Base-by-base conservation (phyloP, 2,797 vertebrate species). In the Peromyscus attwateri region DNA sequence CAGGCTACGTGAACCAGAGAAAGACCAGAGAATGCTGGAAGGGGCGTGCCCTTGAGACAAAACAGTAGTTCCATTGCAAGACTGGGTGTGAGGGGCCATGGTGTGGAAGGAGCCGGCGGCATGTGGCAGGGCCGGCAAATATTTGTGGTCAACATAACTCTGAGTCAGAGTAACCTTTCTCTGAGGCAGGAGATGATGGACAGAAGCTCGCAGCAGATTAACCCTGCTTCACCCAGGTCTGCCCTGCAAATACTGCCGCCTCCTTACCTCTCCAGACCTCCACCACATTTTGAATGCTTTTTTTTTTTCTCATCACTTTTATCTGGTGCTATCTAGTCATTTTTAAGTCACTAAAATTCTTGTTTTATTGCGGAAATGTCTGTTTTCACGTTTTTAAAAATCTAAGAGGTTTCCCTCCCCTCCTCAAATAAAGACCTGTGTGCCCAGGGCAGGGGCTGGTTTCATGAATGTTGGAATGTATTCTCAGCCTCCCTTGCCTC, bases 171-270 rank as follows among this genome's bases (percentile, higher is more conserved):
- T 43, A 43, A 55, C 89, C 21, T 0, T 64, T 23, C 49, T 55
- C 13, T 27, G 29, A 64, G 12, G 19, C 70, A 77, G 62, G 62
- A 75, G 31, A 52, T 11, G 23, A 1, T 29, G 37, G 8, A 11
- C 14, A n/a, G 70, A 19, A 49, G 25, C 43, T 34, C 66, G 37
- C 14, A 40, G 57, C 14, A 40, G 57, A 70, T 31, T 4, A 40
- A 12, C 55, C 64, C 60, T 7, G 6, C 25, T 55, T 71, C 49
- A 34, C 46, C 34, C 55, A 13, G 43, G 43, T n/a, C 60, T 23
- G 40, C 46, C 29, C 60, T 43, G 34, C 2, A 10, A n/a, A 37
- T 0, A 19, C n/a, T 17, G 0, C 23, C 27, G 0, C 21, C 27
- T 17, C 9, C 8, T 49, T 68, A 9, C 12, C 70, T 76, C 49